These are phyloP conservation scores for Hestina assimilis DNA, from an alignment of 1,140 invertebrate species.

Conservation along the genomic window DNA sequence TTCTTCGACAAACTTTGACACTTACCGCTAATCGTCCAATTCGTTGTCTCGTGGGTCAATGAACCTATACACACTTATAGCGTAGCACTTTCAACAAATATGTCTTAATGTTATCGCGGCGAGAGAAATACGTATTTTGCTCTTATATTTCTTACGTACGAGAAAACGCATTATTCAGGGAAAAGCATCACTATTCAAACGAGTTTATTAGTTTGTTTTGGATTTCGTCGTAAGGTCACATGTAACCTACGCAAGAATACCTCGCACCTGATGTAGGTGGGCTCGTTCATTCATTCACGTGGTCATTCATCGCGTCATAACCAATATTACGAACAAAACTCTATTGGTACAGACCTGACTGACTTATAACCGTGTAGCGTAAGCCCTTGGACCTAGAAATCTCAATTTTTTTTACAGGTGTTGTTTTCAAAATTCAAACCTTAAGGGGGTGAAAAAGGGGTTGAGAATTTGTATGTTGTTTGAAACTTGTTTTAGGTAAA, in stretches of 20 bases:
- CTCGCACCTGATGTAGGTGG: slow-evolving; percentile 39
- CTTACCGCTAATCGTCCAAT: neutral
- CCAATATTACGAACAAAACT: neutral
- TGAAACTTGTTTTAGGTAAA: no score
- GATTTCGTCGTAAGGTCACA: slow-evolving; percentile 16
- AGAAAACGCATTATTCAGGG: neutral
- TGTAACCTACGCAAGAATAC: slow-evolving; percentile 47
- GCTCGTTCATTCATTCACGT: slow-evolving; percentile 18
- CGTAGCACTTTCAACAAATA: no score
- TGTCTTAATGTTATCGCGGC: no score
- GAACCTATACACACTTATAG: neutral
- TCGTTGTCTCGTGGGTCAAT: neutral
- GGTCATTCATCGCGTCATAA: neutral
- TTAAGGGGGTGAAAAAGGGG: no score
- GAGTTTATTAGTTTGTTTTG: slow-evolving; percentile 1
- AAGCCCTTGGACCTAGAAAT: no score
- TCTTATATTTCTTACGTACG: neutral
- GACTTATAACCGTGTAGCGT: no score
- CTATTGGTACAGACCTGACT: no score
- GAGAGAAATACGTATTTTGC: no score
- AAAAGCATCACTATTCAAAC: neutral
- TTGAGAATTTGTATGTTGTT: no score
- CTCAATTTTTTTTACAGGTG: no score
- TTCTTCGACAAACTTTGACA: neutral
- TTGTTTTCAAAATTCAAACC: no score